Evolutionary conservation across 2,888 invertebrate species (phyloP).

Genomic region (Ophion obscuratus): DNA sequence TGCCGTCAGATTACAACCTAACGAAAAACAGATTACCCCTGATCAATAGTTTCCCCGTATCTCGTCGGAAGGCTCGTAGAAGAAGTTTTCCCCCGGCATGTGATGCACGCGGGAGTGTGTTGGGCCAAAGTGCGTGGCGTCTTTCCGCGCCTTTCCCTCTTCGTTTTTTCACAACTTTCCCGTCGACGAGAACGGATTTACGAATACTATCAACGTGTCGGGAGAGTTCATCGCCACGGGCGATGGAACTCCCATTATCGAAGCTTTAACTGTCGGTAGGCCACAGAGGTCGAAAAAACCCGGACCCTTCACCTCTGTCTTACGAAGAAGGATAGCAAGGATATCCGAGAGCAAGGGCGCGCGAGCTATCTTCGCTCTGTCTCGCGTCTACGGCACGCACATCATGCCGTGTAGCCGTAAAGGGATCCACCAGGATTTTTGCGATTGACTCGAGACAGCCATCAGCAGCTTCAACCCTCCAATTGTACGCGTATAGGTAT

Average conservation of each 20-base stretch:
- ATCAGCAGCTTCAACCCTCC: conserved; percentile 53
- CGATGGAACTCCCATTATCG: conserved; percentile 67
- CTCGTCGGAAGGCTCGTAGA: too few species aligned
- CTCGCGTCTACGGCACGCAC: conserved; percentile 34
- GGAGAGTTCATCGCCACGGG: conserved; percentile 33
- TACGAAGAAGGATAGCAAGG: conserved; percentile 55
- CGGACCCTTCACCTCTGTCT: conserved; percentile 52
- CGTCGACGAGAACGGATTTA: conserved; percentile 60
- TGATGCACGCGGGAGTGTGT: not conserved
- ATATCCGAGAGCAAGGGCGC: conserved; percentile 46
- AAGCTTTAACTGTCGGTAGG: conserved; percentile 68
- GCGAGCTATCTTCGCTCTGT: not conserved
- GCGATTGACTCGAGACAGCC: conserved; percentile 66
- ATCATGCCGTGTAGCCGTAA: conserved; percentile 66
- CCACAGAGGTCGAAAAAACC: conserved; percentile 53
- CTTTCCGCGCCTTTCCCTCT: not conserved
- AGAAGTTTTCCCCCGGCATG: not conserved
- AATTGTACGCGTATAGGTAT: conserved; percentile 42
- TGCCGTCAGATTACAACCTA: not conserved
- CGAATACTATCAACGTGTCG: conserved; percentile 51
- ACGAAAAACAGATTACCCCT: not conserved
- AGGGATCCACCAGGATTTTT: conserved; percentile 73
- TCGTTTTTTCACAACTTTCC: not conserved
- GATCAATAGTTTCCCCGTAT: not conserved
- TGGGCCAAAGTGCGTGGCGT: too few species aligned